Base-by-base conservation (phyloP, 2,113 vertebrate genomes). In the Ceuthmochares aereus region DNA sequence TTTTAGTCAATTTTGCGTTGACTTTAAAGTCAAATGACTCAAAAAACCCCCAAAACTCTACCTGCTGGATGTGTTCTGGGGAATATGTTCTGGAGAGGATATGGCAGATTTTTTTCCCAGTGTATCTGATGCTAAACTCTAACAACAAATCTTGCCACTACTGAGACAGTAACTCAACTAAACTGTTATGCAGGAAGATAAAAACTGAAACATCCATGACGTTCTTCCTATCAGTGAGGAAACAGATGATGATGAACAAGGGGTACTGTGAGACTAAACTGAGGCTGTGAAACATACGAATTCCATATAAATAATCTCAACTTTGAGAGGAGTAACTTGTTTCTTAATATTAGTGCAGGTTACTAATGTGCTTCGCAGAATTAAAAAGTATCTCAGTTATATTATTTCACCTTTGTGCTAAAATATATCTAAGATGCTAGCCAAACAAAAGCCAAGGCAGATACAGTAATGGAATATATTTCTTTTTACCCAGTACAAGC, bases 361-460 rank as follows among this genome's bases (percentile, higher is more conserved):
- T 78, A 37, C 27, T 76, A 43, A 25, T 14, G 10, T 42, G 40
- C 4, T 7, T 11, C 36, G 27, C 19, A 91, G 47, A 66, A 64
- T 80, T 92, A 84, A 91, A 96, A 85, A 6, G 2, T 63, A 84
- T 93, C 80, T 95, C 73, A 80, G 26, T 76, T 6, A 64, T 78
- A 32, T 45, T 47, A 21, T 85, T 93, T 75, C n/a, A 21, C 29
- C 43, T 73, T 90, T 74, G 21, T 32, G 15, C 32, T 86, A 6
- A 90, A 92, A 10, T 47, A 10, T 47, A 30, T 66, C 47, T 88
- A 47, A 80, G 88, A 67, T 77, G 21, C 59, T 77, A 64, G 11
- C 10, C 9, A 3, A 68, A 51, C 5, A 18, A 87, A 91, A 68
- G 78, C 14, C 13, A 30, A 40, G 51, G 12, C 37, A 68, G 30